Percentiles rank a stretch among this genome's conserved stretches.
These are phyloP conservation scores for Bovichtus variegatus DNA, from an alignment of 2,797 vertebrate genomes.

Conservation along the genomic window DNA sequence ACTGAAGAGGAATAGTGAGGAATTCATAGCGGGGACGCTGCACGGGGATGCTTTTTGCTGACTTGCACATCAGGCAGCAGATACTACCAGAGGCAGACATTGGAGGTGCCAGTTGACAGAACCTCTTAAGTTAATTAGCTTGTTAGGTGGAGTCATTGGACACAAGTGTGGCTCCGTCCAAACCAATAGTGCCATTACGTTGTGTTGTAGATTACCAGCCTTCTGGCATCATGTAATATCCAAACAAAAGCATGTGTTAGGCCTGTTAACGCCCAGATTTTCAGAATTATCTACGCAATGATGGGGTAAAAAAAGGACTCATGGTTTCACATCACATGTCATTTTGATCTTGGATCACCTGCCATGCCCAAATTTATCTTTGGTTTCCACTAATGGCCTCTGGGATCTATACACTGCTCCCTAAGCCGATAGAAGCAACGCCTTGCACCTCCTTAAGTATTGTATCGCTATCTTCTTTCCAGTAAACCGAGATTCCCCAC, in stretches of 20 bases:
- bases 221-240: conserved; percentile 27
- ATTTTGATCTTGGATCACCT: conserved; percentile 66
- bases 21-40: conserved; percentile 44
- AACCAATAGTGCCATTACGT: conserved; percentile 62
- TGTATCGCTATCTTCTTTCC: conserved; percentile 62
- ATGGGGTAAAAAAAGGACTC: conserved; percentile 20
- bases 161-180: conserved; percentile 55
- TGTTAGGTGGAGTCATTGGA: conserved; percentile 71
- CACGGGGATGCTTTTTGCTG: conserved; percentile 61
- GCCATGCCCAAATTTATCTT: conserved; percentile 63
- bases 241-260: conserved; percentile 22
- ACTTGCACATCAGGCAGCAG: conserved; percentile 62
- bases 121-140: conserved; percentile 79
- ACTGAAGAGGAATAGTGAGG: conserved; percentile 65
- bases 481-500: conserved; percentile 72
- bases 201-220: conserved; percentile 40
- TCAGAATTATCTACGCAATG: conserved; percentile 1
- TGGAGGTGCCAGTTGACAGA: conserved; percentile 72
- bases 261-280: neutral
- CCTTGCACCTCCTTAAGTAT: conserved; percentile 49
- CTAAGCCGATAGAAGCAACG: conserved; percentile 45
- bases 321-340: conserved; percentile 49
- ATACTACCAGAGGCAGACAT: conserved; percentile 56
- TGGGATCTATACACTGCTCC: conserved; percentile 64
- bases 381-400: conserved; percentile 68